phyloP scores from a whole-genome alignment of 2,797 vertebrate genomes.

The Pseudotriccus pelzelni region DNA sequence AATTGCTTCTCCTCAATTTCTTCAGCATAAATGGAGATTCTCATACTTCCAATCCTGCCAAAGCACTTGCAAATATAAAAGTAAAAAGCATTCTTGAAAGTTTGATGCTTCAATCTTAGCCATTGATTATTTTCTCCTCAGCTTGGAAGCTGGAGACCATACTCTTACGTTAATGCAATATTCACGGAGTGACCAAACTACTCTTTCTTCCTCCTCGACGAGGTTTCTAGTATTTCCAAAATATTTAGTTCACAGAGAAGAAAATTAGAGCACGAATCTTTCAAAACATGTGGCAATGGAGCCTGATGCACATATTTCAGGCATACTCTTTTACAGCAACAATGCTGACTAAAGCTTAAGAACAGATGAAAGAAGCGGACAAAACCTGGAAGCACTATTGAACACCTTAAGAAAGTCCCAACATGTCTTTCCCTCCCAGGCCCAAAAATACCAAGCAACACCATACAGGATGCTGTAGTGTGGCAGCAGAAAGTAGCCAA shows the following conservation, averaged over 20 bases:
- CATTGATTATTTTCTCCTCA: fast-evolving
- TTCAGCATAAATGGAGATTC: not conserved
- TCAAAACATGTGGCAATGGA: not conserved
- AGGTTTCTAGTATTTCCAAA: not conserved
- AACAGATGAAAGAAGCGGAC: not conserved
- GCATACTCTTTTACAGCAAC: not conserved
- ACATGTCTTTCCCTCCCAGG: fast-evolving
- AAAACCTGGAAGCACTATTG: not conserved
- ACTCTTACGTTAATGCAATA: fast-evolving
- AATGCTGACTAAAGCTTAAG: not conserved
- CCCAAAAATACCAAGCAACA: not conserved
- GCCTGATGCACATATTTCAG: not conserved
- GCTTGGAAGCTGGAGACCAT: not conserved
- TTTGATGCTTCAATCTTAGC: not conserved
- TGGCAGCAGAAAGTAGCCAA: not conserved
- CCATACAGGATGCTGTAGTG: not conserved
- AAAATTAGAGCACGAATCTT: not conserved
- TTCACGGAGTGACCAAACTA: not conserved
- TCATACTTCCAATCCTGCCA: not conserved
- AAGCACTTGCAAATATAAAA: not conserved
- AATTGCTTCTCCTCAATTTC: not conserved
- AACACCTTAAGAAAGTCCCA: not conserved
- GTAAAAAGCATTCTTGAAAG: not conserved
- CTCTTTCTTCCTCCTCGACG: not conserved
- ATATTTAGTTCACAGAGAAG: not conserved